A percentile compares a stretch with the other conserved stretches of the same genome.
phyloP scores from a whole-genome alignment of 2,113 vertebrate genomes.

The Aptenodytes patagonicus region DNA sequence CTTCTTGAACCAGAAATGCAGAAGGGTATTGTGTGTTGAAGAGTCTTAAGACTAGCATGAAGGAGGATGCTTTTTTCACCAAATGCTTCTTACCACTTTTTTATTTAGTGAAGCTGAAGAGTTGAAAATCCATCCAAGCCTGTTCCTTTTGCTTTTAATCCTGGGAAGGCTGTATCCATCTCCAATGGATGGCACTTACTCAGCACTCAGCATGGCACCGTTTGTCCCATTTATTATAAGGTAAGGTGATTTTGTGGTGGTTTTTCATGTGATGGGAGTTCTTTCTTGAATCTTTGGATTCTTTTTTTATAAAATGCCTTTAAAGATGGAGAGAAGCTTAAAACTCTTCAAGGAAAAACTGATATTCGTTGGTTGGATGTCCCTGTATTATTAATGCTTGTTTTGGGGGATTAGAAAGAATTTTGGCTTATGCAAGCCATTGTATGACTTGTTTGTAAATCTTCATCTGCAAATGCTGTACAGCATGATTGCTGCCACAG shows the following conservation, averaged over 20 bases:
- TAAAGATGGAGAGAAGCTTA: too few relatives aligned
- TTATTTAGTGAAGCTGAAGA: slow-evolving; percentile 62
- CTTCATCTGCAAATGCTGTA: background rate
- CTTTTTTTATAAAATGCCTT: background rate
- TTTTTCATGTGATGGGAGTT: background rate
- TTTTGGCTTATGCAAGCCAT: background rate
- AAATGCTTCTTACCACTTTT: background rate
- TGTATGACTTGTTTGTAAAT: background rate
- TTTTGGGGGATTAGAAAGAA: background rate
- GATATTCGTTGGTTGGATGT: background rate
- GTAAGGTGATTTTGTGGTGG: slow-evolving; percentile 57
- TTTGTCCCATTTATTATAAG: slow-evolving; percentile 91
- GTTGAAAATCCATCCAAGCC: slow-evolving; percentile 85
- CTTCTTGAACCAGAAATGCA: background rate
- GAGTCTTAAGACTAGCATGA: background rate
- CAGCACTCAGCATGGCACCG: slow-evolving; percentile 84
- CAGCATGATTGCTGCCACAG: background rate
- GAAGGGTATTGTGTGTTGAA: background rate
- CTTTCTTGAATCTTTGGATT: background rate
- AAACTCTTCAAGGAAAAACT: background rate
- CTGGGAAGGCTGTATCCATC: slow-evolving; percentile 92
- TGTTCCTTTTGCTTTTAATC: slow-evolving; percentile 91
- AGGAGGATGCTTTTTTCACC: background rate
- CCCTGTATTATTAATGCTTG: background rate
- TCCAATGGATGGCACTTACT: slow-evolving; percentile 90